Conservation (phyloP, 2,797 vertebrate genomes). For the Champsocephalus esox region DNA sequence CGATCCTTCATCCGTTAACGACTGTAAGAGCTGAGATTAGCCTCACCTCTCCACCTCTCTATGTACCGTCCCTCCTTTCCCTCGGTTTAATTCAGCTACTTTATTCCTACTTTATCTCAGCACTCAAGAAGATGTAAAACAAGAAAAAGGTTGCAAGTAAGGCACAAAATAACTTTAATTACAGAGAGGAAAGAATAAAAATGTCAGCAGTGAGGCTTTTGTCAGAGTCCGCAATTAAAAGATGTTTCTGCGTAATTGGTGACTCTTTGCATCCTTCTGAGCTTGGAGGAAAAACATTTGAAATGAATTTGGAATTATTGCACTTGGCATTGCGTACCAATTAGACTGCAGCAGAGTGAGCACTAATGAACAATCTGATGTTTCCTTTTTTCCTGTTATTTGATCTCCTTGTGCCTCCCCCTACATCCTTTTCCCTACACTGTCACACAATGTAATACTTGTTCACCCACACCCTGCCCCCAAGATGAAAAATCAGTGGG, state of each 20-base stretch:
- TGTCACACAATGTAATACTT: constrained; percentile 4
- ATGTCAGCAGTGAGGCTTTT: constrained; percentile 55
- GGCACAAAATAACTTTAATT: constrained; percentile 33
- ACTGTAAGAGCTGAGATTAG: constrained; percentile 45
- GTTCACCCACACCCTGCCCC: constrained; percentile 2
- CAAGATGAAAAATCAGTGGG: constrained; percentile 17
- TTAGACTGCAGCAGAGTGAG: constrained; percentile 54
- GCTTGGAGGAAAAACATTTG: constrained; percentile 47
- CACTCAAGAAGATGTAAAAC: constrained; percentile 37
- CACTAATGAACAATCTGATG: constrained; percentile 59
- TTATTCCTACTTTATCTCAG: constrained; percentile 22
- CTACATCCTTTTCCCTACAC: not conserved
- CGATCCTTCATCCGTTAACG: constrained; percentile 44
- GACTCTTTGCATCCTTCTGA: constrained; percentile 60
- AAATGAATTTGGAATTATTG: constrained; percentile 53
- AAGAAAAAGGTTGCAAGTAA: constrained; percentile 46
- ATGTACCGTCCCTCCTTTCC: constrained; percentile 6
- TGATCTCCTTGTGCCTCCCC: constrained; percentile 16
- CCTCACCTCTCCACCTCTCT: constrained; percentile 36
- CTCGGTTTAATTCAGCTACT: constrained; percentile 5
- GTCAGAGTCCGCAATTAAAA: constrained; percentile 60
- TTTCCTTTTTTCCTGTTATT: constrained; percentile 16
- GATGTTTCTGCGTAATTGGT: constrained; percentile 57
- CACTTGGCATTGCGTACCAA: constrained; percentile 53
- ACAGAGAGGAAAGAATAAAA: constrained; percentile 53